Evolutionary conservation across 2,888 invertebrate genomes (phyloP).

Genomic region (Gastrophysa polygoni): DNA sequence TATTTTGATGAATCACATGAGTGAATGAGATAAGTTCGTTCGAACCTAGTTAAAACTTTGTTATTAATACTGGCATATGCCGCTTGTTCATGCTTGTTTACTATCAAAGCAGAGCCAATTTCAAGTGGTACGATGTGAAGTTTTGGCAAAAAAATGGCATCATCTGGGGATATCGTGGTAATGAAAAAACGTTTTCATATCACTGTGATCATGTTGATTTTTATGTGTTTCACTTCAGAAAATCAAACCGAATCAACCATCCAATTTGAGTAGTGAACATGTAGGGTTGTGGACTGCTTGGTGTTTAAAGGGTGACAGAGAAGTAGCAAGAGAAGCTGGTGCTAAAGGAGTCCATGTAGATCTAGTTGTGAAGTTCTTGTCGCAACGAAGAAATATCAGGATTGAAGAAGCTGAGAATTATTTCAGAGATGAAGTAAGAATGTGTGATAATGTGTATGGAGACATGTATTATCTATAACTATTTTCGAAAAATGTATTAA

Average conservation of each 20-base stretch:
- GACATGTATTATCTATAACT: no score
- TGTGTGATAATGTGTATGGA: no score
- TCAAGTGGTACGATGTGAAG: not conserved
- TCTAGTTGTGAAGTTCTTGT: slow-evolving; percentile 65
- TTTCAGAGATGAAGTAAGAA: slow-evolving; percentile 64
- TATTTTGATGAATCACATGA: no score
- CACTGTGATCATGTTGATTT: not conserved
- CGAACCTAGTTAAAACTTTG: no score
- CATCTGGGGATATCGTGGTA: not conserved
- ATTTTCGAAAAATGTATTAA: no score
- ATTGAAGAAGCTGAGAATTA: slow-evolving; percentile 62
- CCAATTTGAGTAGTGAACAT: slow-evolving; percentile 49
- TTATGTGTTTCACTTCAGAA: slow-evolving; percentile 6
- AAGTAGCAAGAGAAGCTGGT: slow-evolving; percentile 71
- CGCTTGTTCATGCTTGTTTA: not conserved
- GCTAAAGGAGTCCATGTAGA: slow-evolving; percentile 69
- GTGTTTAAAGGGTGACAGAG: slow-evolving; percentile 66
- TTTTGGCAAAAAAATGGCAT: not conserved
- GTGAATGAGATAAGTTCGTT: no score
- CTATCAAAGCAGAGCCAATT: not conserved
- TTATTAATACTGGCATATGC: no score
- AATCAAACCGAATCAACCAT: slow-evolving; percentile 43
- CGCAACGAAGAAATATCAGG: slow-evolving; percentile 62
- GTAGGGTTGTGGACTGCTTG: slow-evolving; percentile 68
- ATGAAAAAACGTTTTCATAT: no score